Evolutionary conservation across 2,797 vertebrate genomes (phyloP).

Genomic region (Hoplostethus atlanticus): DNA sequence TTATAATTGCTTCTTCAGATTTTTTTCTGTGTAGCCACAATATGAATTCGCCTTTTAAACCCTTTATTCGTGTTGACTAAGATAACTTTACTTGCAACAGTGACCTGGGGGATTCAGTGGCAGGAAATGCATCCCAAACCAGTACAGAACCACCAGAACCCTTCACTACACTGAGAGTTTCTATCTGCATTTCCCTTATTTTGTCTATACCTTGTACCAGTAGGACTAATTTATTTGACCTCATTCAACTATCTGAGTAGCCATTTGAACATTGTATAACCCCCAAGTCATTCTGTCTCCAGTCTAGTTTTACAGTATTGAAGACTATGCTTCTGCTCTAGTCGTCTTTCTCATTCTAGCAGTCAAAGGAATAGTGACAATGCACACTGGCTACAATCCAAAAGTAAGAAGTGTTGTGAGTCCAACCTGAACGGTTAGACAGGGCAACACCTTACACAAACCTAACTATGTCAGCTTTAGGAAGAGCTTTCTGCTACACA

Average conservation of each 20-base stretch:
- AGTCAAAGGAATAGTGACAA: background rate
- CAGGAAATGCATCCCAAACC: constrained; percentile 7
- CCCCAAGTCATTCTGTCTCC: background rate
- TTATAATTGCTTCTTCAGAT: too few species aligned
- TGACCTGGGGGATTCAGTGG: constrained; percentile 10
- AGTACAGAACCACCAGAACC: background rate
- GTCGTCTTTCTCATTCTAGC: background rate
- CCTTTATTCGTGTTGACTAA: too few species aligned
- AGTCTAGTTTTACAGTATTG: too few species aligned
- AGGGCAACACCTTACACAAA: background rate
- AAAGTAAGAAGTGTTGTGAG: background rate
- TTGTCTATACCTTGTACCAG: background rate
- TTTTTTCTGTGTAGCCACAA: background rate
- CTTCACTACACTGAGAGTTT: background rate
- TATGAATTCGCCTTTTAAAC: background rate
- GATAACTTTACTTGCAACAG: background rate
- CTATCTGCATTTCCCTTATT: background rate
- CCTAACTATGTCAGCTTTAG: background rate
- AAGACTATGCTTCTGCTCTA: too few species aligned
- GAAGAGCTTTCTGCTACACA: background rate
- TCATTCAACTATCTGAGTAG: background rate
- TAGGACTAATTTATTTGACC: background rate
- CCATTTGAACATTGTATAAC: background rate
- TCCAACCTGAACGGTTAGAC: constrained; percentile 3
- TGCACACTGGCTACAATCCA: background rate